Evolutionary conservation across 2,797 vertebrate species (phyloP), one percentile per base, ranked within the genome.

Genomic region (Sphaeramia orbicularis): DNA sequence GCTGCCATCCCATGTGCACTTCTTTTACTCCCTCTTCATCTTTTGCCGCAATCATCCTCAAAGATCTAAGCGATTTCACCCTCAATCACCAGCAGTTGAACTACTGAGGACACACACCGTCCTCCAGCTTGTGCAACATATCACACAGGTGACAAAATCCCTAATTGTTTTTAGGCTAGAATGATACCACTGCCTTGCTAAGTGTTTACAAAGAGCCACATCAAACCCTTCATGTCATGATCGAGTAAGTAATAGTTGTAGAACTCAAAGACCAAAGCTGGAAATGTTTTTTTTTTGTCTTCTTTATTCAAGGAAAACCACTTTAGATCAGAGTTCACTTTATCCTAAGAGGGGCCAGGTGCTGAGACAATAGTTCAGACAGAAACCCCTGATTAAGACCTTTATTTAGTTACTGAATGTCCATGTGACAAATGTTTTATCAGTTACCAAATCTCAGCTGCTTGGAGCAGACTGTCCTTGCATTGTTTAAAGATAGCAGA

Each of bases 41-140:
- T 86, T 77, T 74, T 54, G 62, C 78, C 74, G 45, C 74, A 90
- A 88, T 90, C 83, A 58, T 67, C 66, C 59, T 65, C 54, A 83
- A 84, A 84, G 85, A 90, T 90, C 89, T 80, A 35, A 86, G 48
- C 4, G 10, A 74, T 81, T 86, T 90, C 81, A 81, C 73, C 81
- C 87, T 86, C 83, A 85, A 83, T 91, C 88, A 81, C 65, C 74
- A 71, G 81, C 57, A 77, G 84, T 60, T 42, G 6, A 69, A 72
- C 60, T 54, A 80, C 77, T 74, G 67, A 61, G 45, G 71, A 86
- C 79, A 86, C 81, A 81, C 80, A 67, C 65, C 44, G 24, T 73
- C 58, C 49, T 50, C 14, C 50, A 42, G 45, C 42, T 63, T 67
- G 65, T 72, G 69, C 47, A 65, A 60, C 66, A 69, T 74, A 58